Evolutionary conservation across 1,140 invertebrate genomes (phyloP), one percentile per base, ranked within the genome.

Genomic region (Druon quercuslanigerum): DNA sequence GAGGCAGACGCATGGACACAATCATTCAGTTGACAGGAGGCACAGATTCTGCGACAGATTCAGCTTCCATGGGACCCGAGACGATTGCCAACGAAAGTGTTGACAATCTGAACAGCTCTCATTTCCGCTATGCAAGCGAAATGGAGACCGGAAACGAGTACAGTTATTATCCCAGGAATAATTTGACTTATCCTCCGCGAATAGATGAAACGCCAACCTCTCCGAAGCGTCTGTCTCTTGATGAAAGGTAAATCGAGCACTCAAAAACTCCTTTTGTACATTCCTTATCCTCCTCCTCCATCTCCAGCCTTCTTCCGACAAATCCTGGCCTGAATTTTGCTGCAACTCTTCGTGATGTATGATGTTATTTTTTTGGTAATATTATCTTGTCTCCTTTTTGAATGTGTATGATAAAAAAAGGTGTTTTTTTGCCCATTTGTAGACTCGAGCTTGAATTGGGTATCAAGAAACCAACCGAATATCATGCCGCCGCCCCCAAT

Each of bases 211-310:
- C 85, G 13, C 82, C 85, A 5, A 87, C 82, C 51, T 92, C 91
- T 7, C 91, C 91, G 6, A 92, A 92, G 81, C 85, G 91, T 56
- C 82, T 92, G 13, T 91, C 91, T n/a, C 84, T 92, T 0, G 91
- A 92, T 25, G 91, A 92, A 74, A 90, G 90, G 90, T 90, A 77
- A 79, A 25, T 71, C 46, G 46, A 66, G 25, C 9, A 3, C 17
- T 25, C 20, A 25, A 25, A 19, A 3, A 19, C 12, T 56, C 3
- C 5, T 54, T n/a, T n/a, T 19, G 12, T 56, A 56, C 9, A 20
- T 20, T 40, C 57, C 13, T 60, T 33, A 33, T 12, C 57, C 57
- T 60, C 57, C 11, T 57, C 56, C 56, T 60, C 56, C 17, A 5
- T 46, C 57, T 60, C 13, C 57, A 60, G 57, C 20, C 57, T 60